Conservation (phyloP, 2,888 invertebrate species). For the Linnaemya vulpina region DNA sequence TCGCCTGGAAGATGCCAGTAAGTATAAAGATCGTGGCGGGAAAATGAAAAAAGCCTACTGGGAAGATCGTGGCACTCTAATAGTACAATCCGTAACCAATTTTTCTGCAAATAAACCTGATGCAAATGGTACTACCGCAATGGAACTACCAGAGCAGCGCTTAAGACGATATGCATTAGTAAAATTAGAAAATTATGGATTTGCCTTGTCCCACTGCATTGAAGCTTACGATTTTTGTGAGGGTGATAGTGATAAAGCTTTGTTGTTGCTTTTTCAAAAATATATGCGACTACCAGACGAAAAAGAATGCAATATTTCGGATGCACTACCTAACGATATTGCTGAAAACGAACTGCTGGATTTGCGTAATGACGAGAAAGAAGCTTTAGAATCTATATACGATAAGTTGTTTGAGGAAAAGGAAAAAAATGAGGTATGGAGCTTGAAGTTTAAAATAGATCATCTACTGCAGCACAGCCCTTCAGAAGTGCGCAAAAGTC, state of each 20-base stretch:
- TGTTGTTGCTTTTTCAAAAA: conserved; percentile 88
- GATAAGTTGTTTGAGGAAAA: conserved; percentile 88
- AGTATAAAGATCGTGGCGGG: conserved; percentile 87
- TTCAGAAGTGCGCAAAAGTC: conserved; percentile 83
- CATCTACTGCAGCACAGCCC: conserved; percentile 86
- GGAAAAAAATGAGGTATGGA: conserved; percentile 88
- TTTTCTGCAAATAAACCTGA: conserved; percentile 85
- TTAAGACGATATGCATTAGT: conserved; percentile 88
- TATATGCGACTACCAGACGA: conserved; percentile 84
- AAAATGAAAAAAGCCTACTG: conserved; percentile 89
- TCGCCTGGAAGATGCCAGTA: conserved; percentile 84
- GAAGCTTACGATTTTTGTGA: conserved; percentile 88
- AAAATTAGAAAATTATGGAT: conserved; percentile 90
- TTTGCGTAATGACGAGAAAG: conserved; percentile 88
- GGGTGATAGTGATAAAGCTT: conserved; percentile 88
- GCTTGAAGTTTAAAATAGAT: conserved; percentile 87
- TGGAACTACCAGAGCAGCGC: conserved; percentile 85
- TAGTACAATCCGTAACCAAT: conserved; percentile 86
- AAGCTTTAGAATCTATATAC: conserved; percentile 90
- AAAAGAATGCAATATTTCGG: conserved; percentile 27
- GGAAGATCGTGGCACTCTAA: conserved; percentile 89
- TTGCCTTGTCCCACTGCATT: conserved; percentile 88
- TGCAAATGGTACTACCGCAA: conserved; percentile 5
- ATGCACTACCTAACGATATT: conserved; percentile 47
- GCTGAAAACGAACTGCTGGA: conserved; percentile 85